phyloP scores from a whole-genome alignment of 1,140 invertebrate species.

The Kradibia gibbosae region DNA sequence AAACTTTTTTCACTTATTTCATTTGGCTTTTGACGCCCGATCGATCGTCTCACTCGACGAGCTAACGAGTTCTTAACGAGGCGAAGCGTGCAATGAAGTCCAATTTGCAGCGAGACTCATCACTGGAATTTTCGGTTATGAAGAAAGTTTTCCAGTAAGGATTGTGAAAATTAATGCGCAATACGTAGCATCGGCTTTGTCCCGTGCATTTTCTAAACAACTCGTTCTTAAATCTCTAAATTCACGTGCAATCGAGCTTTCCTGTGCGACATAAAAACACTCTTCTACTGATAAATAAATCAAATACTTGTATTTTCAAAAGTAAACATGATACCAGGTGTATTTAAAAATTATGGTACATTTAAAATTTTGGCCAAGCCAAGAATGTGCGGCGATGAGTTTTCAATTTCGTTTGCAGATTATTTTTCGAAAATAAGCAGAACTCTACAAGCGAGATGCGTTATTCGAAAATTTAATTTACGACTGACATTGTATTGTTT shows the following conservation, averaged over 20 bases:
- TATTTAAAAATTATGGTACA: not conserved
- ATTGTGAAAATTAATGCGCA: conserved; percentile 15
- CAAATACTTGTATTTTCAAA: no score
- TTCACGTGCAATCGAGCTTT: no score
- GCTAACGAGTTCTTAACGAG: conserved; percentile 50
- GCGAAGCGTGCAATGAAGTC: conserved; percentile 36
- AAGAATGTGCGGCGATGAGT: not conserved
- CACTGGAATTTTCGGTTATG: conserved; percentile 46
- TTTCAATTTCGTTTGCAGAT: not conserved
- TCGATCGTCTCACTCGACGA: not conserved
- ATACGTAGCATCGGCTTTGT: not conserved
- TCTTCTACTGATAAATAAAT: no score
- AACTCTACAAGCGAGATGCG: not conserved
- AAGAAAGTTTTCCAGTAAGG: conserved; percentile 30
- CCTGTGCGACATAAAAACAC: no score
- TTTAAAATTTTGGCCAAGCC: not conserved
- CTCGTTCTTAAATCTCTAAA: not conserved
- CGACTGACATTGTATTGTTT: conserved; percentile 30
- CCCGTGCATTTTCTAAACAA: not conserved
- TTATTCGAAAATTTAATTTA: conserved; percentile 21
- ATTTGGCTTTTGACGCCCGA: not conserved
- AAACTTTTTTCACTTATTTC: conserved; percentile 13
- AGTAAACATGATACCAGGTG: not conserved
- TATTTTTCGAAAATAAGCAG: not conserved
- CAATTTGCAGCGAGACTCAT: conserved; percentile 28